Evolutionary conservation across 2,113 vertebrate species (phyloP).

Genomic region (Phaetusa simplex): DNA sequence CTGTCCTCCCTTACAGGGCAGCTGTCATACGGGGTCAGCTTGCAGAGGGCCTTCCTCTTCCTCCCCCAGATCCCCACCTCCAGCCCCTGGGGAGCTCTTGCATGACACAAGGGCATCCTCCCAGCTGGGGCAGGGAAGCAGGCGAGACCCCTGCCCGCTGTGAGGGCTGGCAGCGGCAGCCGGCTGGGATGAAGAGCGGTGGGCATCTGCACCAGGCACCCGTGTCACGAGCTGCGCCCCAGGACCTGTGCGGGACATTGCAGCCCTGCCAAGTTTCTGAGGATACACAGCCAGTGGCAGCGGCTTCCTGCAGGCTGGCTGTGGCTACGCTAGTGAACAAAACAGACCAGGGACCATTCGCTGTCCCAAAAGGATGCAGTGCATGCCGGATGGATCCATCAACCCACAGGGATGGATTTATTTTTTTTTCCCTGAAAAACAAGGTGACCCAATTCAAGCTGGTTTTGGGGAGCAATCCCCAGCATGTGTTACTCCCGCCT

Average conservation of each 20-base stretch:
- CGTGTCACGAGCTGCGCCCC: background rate
- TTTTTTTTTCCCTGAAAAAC: background rate
- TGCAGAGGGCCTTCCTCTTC: background rate
- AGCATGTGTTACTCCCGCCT: background rate
- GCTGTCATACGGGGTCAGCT: background rate
- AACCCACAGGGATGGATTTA: background rate
- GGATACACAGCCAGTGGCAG: rapidly evolving
- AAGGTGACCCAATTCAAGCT: background rate
- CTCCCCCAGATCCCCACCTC: background rate
- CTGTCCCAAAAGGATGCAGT: background rate
- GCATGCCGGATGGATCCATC: background rate
- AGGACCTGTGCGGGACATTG: background rate
- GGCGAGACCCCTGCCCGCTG: rapidly evolving
- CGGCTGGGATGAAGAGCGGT: rapidly evolving
- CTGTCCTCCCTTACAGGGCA: background rate
- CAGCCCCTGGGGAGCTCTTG: background rate
- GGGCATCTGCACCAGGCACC: background rate
- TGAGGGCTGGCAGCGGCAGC: background rate
- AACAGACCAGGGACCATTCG: background rate
- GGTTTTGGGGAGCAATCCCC: background rate
- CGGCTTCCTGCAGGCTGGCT: background rate
- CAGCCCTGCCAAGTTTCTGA: rapidly evolving
- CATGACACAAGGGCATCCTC: background rate
- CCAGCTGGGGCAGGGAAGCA: background rate
- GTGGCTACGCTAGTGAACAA: background rate